Percentiles rank a stretch among this genome's conserved stretches.
Evolutionary conservation across 2,797 vertebrate species (phyloP).

Genomic region (Sebastes goodei): DNA sequence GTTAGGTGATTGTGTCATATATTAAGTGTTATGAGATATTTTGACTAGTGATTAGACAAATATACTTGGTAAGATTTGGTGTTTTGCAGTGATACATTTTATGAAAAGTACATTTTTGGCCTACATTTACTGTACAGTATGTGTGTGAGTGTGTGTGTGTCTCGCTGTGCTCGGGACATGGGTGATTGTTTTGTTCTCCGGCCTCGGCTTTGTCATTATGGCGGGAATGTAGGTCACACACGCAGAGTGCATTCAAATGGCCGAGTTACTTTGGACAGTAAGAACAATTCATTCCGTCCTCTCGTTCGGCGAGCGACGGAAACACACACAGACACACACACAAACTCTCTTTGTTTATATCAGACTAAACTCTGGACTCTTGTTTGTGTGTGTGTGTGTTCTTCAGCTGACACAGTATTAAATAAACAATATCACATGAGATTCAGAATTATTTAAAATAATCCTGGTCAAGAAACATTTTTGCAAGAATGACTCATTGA

Average conservation of each 20-base stretch:
- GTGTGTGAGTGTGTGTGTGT: not conserved
- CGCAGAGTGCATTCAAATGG: conserved; percentile 65
- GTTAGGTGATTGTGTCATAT: too few species aligned
- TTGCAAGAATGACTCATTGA: not conserved
- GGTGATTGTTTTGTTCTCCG: conserved; percentile 57
- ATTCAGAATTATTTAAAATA: not conserved
- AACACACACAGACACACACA: not conserved
- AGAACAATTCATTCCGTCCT: conserved; percentile 44
- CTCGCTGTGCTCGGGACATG: conserved; percentile 22
- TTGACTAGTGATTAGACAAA: too few species aligned
- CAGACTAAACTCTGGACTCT: not conserved
- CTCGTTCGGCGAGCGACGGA: not conserved
- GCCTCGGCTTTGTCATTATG: conserved; percentile 60
- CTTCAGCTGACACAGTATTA: not conserved
- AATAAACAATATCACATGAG: not conserved
- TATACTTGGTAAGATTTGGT: too few species aligned
- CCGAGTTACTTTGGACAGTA: conserved; percentile 56
- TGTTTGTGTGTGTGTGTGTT: not conserved
- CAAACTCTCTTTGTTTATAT: not conserved
- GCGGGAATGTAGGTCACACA: conserved; percentile 77
- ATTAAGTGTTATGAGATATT: too few species aligned
- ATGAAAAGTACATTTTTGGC: not conserved
- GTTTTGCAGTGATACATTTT: not conserved
- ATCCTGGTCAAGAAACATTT: not conserved
- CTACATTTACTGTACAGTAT: not conserved